Evolutionary conservation across 2,797 vertebrate species (phyloP), one percentile per base, ranked within the genome.

Genomic region (Sebastolobus altivelis): DNA sequence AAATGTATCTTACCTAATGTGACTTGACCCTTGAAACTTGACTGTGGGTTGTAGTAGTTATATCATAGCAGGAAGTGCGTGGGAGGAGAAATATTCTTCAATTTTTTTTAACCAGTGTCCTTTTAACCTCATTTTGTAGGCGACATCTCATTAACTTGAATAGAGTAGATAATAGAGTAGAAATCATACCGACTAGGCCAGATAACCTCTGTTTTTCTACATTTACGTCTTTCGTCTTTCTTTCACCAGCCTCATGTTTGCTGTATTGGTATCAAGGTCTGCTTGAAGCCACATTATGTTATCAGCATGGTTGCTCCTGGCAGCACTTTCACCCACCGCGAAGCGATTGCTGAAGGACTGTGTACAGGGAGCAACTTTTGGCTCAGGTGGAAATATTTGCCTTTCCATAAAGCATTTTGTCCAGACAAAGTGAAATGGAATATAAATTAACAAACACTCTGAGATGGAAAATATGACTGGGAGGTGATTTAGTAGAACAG

Each of bases 331-430:
- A 52, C 66, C 59, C 56, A 70, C 82, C 35, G 66, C 60, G 77
- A 80, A 83, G 75, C 72, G 16, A 81, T 72, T 83, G 79, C 87
- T 86, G 72, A 75, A 84, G 69, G 72, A 55, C 65, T 65, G 8
- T 46, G 58, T 35, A 16, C 73, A 71, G 65, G 73, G 84, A 79
- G 78, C 63, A 77, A 80, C 79, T 83, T 87, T 68, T 85, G 80
- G 79, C 82, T 76, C 12, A 1, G 9, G 52, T 43, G 60, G 61
- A 74, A 73, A 84, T 83, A 75, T 84, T 87, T 79, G 61, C 59
- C 65, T 79, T 74, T 86, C 86, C 74, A 85, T 89, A 87, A 93
- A 91, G 14, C 88, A 86, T 85, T 87, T 88, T 89, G 87, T 83
- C 65, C 33, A 31, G 74, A 90, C 86, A 79, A 85, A 83, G 65